Percentiles rank a stretch among this genome's conserved stretches.
These are phyloP conservation scores for Drosophila watanabei DNA, from an alignment of 1,140 invertebrate species.

Conservation along the genomic window DNA sequence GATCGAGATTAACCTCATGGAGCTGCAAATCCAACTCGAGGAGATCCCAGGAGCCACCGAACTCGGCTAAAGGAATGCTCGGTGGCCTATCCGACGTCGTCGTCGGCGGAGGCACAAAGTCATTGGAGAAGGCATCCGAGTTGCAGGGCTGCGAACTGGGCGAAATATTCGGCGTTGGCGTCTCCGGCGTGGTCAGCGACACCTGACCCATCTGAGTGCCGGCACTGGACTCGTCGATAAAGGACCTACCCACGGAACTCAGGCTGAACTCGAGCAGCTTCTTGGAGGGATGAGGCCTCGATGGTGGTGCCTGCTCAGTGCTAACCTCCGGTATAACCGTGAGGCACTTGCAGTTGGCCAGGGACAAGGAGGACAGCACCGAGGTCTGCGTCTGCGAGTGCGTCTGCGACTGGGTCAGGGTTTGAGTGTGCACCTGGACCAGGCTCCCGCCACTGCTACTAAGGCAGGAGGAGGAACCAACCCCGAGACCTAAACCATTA, in stretches of 20 bases:
- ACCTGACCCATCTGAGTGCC: constrained; percentile 48
- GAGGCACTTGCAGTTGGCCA: constrained; percentile 75
- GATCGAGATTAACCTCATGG: constrained; percentile 84
- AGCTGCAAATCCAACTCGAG: constrained; percentile 83
- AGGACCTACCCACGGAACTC: constrained; percentile 83
- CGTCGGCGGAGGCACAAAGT: constrained; percentile 69
- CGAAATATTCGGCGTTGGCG: constrained; percentile 87
- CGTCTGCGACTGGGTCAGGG: constrained; percentile 27
- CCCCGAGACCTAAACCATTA: constrained; percentile 86
- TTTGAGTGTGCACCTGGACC: constrained; percentile 49
- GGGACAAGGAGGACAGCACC: constrained; percentile 39
- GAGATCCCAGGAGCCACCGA: constrained; percentile 84
- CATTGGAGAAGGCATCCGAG: constrained; percentile 84
- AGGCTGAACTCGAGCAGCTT: constrained; percentile 82
- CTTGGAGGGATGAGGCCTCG: constrained; percentile 24
- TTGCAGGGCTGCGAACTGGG: constrained; percentile 86
- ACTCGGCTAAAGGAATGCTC: constrained; percentile 76
- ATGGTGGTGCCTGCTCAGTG: constrained; percentile 29
- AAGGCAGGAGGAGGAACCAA: constrained; percentile 84
- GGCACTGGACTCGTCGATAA: constrained; percentile 73
- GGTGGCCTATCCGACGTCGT: not conserved
- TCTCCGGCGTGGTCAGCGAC: constrained; percentile 87
- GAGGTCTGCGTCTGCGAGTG: constrained; percentile 49
- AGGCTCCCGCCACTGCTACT: constrained; percentile 68
- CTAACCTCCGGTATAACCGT: constrained; percentile 78